A percentile compares a stretch with the other conserved stretches of the same genome.
These are phyloP conservation scores for Dinoponera quadriceps DNA, from an alignment of 1,140 invertebrate genomes.

Conservation along the genomic window DNA sequence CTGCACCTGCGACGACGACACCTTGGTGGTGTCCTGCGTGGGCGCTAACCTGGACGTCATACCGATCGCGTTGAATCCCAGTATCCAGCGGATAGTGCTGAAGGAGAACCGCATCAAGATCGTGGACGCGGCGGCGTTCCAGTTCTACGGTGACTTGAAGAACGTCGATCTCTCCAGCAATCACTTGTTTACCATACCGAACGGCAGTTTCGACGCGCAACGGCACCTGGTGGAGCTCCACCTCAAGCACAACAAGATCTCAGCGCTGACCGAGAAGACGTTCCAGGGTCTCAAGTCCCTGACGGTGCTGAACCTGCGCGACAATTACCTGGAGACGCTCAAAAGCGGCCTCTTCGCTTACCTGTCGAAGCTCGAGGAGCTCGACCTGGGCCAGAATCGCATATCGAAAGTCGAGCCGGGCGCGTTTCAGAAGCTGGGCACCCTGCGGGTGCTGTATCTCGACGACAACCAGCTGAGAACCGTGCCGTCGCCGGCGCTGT, in stretches of 20 bases:
- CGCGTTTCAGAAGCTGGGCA: slow-evolving; percentile 91
- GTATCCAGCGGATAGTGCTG: slow-evolving; percentile 93
- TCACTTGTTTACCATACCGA: slow-evolving; percentile 92
- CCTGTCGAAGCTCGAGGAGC: slow-evolving; percentile 91
- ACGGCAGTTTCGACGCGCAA: slow-evolving; percentile 92
- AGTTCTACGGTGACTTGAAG: slow-evolving; percentile 93
- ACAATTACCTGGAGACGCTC: slow-evolving; percentile 93
- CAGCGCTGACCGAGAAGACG: slow-evolving; percentile 91
- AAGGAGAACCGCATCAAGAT: slow-evolving; percentile 94
- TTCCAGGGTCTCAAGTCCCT: slow-evolving; percentile 92
- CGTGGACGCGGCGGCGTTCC: slow-evolving; percentile 93
- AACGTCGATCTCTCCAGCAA: slow-evolving; percentile 94
- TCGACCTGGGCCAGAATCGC: slow-evolving; percentile 95
- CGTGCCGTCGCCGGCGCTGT: slow-evolving; percentile 91
- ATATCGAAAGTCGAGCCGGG: slow-evolving; percentile 92
- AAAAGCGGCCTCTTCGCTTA: slow-evolving; percentile 91
- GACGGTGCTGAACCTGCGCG: slow-evolving; percentile 92
- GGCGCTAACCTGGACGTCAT: slow-evolving; percentile 94
- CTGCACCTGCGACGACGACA: slow-evolving; percentile 95
- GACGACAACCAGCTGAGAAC: slow-evolving; percentile 93
- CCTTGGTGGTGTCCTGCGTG: slow-evolving; percentile 94
- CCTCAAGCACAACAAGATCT: slow-evolving; percentile 94
- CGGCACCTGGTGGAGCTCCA: slow-evolving; percentile 93
- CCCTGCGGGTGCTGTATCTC: slow-evolving; percentile 92
- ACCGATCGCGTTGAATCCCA: slow-evolving; percentile 96